Evolutionary conservation across 2,113 vertebrate genomes (phyloP).

Genomic region (Carlito syrichta): DNA sequence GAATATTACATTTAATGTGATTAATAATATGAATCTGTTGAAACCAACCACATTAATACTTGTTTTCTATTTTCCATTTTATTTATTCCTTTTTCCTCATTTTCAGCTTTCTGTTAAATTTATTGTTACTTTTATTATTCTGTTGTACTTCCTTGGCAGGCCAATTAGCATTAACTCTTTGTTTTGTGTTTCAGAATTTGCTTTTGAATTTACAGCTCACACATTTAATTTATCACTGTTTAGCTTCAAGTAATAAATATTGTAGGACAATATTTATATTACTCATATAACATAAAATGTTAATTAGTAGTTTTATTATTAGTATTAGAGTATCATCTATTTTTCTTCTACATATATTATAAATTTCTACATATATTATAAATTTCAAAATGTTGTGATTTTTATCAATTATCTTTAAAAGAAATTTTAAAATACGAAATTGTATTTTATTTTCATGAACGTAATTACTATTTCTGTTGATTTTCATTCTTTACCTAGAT

Average conservation of each 20-base stretch:
- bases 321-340: no score
- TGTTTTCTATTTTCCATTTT: not conserved
- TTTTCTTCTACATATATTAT: not conserved
- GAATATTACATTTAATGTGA: not conserved
- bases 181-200: not conserved
- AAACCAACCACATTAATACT: not conserved
- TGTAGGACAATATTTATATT: no score
- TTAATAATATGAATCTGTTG: not conserved
- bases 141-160: not conserved
- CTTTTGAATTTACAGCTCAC: not conserved
- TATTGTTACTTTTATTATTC: not conserved
- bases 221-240: not conserved
- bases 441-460: not conserved
- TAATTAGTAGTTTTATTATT: no score
- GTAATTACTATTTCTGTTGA: not conserved
- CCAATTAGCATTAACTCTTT: not conserved
- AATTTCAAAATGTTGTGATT: not conserved
- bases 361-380: not conserved
- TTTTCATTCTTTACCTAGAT: not conserved
- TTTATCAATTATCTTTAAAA: not conserved
- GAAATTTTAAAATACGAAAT: not conserved
- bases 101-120: not conserved
- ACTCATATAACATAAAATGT: not conserved
- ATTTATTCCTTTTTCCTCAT: not conserved
- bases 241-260: not conserved